Percentiles rank a stretch among this genome's conserved stretches.
Evolutionary conservation across 2,797 vertebrate genomes (phyloP).

Genomic region (Ibycter americanus): DNA sequence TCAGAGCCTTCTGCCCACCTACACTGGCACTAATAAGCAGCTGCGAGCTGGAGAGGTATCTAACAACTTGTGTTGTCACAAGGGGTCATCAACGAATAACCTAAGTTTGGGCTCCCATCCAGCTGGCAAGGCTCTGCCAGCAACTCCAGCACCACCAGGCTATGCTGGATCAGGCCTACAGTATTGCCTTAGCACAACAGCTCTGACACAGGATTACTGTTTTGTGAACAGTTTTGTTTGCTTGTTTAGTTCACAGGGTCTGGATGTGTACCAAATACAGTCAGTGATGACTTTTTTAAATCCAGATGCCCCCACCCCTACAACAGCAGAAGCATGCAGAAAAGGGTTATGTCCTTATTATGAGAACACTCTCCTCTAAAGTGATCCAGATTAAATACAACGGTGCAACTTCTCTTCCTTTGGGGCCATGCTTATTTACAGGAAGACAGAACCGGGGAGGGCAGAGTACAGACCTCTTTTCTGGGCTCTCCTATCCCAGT

Average conservation of each 20-base stretch:
- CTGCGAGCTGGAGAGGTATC: not conserved
- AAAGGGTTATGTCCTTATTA: not conserved
- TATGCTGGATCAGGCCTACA: not conserved
- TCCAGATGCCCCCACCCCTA: not conserved
- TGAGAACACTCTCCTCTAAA: not conserved
- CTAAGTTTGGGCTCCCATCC: not conserved
- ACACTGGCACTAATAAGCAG: constrained; percentile 16
- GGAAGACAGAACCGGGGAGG: not conserved
- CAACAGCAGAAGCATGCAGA: not conserved
- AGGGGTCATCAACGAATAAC: not conserved
- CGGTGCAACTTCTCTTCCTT: not conserved
- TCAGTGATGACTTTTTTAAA: not conserved
- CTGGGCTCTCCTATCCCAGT: not conserved
- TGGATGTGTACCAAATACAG: not conserved
- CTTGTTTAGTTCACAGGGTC: not conserved
- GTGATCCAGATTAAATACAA: not conserved
- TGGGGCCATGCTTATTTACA: not conserved
- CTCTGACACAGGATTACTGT: not conserved
- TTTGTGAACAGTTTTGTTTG: not conserved
- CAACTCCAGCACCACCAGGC: not conserved
- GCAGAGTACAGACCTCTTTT: not conserved
- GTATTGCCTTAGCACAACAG: not conserved
- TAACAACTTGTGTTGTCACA: not conserved
- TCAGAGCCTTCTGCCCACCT: constrained; percentile 43
- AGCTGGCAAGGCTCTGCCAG: not conserved